Evolutionary conservation across 2,797 vertebrate genomes (phyloP), one percentile per base, ranked within the genome.

Genomic region (Loris lydekkerianus): DNA sequence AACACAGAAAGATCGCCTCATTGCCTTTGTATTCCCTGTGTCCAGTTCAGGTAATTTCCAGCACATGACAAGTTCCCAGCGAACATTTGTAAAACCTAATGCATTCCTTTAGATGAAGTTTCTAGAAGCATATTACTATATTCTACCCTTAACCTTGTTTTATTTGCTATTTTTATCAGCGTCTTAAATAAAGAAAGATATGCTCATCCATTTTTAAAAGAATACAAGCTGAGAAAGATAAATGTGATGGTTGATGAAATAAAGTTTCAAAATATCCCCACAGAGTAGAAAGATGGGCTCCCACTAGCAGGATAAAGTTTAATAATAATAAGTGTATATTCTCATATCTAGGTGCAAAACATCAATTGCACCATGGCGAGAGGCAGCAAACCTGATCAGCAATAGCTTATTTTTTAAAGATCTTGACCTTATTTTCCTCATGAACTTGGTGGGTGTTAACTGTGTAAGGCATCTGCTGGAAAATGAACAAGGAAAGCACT

Each of bases 201-300:
- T 40, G 5, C 25, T 93, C 27, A 82, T 61, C 53, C 14, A 89
- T 69, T 90, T 95, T 93, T 81, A 63, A 95, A 89, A 89, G 37
- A 21, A 87, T 77, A 40, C 18, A 84, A 69, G 21, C 53, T 73
- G 10, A 8, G 58, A 94, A 9, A 85, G 65, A 89, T 53, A 86
- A 94, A 91, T 61, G 23, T 40, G 67, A 82, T 18, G 10, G 17
- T 20, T 65, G 61, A 93, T 70, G 18, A 95, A 91, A 89, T 88
- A 83, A 70, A 95, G 15, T 10, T 86, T 82, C 72, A 83, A 81
- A 89, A 94, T 82, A 96, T 83, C 29, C 27, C 49, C 85, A 77
- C 14, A 90, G 73, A 89, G 21, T n/a, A 63, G 85, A 93, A 92
- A 94, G n/a, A 72, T 6, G 86, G 73, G 23, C 21, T 89, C n/a